These are phyloP conservation scores for Menura novaehollandiae DNA, from an alignment of 2,113 vertebrate species.

Conservation along the genomic window DNA sequence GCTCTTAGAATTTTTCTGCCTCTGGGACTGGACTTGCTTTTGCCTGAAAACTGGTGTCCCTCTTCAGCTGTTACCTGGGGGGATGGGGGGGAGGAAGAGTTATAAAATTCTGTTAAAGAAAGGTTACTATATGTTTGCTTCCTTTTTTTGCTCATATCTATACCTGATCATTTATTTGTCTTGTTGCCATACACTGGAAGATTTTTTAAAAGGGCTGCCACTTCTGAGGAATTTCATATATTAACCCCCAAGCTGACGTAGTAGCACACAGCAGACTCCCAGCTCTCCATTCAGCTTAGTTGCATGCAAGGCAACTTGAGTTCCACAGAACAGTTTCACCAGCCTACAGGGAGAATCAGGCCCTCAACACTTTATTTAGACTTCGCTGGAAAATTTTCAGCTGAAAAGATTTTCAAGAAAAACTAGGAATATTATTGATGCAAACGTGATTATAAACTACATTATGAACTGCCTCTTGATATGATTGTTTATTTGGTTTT, in stretches of 20 bases:
- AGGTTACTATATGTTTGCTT: background rate
- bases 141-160: background rate
- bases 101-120: background rate
- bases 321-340: background rate
- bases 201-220: background rate
- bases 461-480: background rate
- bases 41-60: background rate
- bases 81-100: accelerated
- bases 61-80: background rate
- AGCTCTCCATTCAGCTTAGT: background rate
- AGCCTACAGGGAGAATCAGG: background rate
- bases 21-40: background rate
- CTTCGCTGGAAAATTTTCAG: background rate
- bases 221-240: background rate
- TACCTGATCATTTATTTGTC: background rate
- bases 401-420: background rate
- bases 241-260: background rate
- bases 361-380: background rate
- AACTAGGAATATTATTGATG: background rate
- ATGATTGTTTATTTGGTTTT: constrained; percentile 1
- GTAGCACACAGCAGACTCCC: background rate
- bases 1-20: background rate
- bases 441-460: background rate
- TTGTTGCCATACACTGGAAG: accelerated
- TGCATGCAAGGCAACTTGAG: background rate